These are phyloP conservation scores for Corapipo altera DNA, from an alignment of 2,113 vertebrate species.

Conservation along the genomic window DNA sequence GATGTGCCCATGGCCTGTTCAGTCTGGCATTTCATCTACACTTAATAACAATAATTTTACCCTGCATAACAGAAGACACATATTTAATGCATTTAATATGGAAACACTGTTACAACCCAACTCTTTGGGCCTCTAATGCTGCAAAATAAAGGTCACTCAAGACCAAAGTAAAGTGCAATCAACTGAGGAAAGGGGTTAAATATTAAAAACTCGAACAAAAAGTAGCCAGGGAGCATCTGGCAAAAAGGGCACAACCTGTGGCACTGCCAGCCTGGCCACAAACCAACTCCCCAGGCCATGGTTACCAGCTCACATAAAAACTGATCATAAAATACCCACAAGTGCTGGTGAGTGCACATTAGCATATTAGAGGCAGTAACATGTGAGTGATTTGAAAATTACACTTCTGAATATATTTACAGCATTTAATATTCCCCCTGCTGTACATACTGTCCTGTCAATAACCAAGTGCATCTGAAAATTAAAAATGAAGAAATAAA, in stretches of 20 bases:
- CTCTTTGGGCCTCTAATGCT: background rate
- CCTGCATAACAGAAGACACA: background rate
- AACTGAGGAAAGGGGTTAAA: constrained; percentile 24
- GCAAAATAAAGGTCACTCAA: background rate
- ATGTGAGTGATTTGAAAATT: background rate
- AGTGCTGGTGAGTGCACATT: background rate
- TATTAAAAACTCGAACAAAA: constrained; percentile 28
- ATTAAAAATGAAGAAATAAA: background rate
- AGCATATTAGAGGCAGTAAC: background rate
- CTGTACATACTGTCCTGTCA: background rate
- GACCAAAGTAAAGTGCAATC: constrained; percentile 2
- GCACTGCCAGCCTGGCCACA: background rate
- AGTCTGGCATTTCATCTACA: background rate
- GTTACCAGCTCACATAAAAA: background rate
- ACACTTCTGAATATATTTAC: background rate
- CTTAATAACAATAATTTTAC: background rate
- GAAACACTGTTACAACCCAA: background rate
- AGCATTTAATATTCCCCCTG: background rate
- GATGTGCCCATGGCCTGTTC: background rate
- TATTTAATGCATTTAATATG: background rate
- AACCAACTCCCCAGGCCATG: background rate
- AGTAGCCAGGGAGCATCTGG: constrained; percentile 1
- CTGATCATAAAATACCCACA: background rate
- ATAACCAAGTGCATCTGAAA: background rate
- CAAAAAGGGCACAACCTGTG: background rate